Evolutionary conservation across 2,113 vertebrate genomes (phyloP).

Genomic region (Uria aalge): DNA sequence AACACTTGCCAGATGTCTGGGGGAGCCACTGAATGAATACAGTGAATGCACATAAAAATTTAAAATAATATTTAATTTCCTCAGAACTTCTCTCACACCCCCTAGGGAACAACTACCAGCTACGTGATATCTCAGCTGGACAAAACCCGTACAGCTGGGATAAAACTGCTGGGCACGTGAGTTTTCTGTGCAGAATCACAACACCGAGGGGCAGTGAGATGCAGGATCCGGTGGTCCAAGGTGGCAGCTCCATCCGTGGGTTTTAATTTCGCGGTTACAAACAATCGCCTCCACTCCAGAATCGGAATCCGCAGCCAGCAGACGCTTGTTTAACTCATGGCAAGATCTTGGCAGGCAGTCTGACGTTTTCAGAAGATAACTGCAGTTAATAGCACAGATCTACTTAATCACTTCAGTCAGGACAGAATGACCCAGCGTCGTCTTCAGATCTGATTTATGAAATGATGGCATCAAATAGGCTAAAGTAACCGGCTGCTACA

Average conservation of each 20-base stretch:
- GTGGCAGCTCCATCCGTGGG: rapidly evolving
- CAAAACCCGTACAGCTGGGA: not conserved
- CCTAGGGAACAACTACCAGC: not conserved
- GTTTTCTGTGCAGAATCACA: not conserved
- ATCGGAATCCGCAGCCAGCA: not conserved
- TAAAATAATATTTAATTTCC: not conserved
- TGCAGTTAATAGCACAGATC: slow-evolving; percentile 18
- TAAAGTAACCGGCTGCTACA: not conserved
- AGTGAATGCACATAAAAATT: not conserved
- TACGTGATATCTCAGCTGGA: not conserved
- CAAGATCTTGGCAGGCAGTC: slow-evolving; percentile 37
- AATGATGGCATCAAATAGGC: not conserved
- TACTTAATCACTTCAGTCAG: slow-evolving; percentile 32
- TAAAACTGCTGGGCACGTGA: not conserved
- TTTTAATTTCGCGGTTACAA: not conserved
- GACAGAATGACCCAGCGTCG: slow-evolving; percentile 41
- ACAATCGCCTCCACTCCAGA: rapidly evolving
- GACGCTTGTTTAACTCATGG: slow-evolving; percentile 9
- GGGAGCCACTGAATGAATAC: not conserved
- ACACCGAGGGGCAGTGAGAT: not conserved
- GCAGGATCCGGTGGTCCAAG: not conserved
- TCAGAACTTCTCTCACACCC: not conserved
- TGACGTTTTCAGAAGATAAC: slow-evolving; percentile 34
- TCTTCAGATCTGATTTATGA: slow-evolving; percentile 48
- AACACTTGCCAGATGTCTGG: not conserved